A percentile compares a stretch with the other conserved stretches of the same genome.
Conservation (phyloP, 2,113 vertebrate species). For the Anarrhichthys ocellatus region DNA sequence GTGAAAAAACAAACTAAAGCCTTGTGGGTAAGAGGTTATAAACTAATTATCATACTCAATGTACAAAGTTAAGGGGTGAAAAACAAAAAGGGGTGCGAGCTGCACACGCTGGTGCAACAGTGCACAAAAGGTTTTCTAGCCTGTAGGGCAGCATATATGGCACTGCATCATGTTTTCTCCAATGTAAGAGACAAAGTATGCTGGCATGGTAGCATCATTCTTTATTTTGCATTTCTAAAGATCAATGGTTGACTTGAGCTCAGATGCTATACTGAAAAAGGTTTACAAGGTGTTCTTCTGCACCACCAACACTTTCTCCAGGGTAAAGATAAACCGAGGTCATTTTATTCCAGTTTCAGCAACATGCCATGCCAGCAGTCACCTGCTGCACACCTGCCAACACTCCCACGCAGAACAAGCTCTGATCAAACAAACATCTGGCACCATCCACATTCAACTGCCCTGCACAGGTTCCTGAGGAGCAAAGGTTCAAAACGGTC, state of each 20-base stretch:
- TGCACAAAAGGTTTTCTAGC: too few species aligned
- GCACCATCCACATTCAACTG: slow-evolving; percentile 50
- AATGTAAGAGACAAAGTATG: too few species aligned
- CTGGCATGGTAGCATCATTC: neutral
- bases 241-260: neutral
- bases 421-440: slow-evolving; percentile 38
- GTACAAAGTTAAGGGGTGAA: too few species aligned
- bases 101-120: too few species aligned
- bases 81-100: too few species aligned
- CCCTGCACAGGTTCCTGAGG: slow-evolving; percentile 44
- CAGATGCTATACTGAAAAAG: neutral
- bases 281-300: neutral
- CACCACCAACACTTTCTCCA: neutral
- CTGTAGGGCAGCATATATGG: too few species aligned
- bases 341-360: neutral
- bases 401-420: slow-evolving; percentile 40
- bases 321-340: neutral
- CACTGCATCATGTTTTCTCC: too few species aligned
- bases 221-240: neutral
- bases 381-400: slow-evolving; percentile 35
- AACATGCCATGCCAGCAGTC: neutral
- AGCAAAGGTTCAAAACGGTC: slow-evolving; percentile 43
- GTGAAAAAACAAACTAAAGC: too few species aligned
- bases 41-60: too few species aligned
- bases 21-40: too few species aligned